These are phyloP conservation scores for Leucophenga montana DNA, from an alignment of 2,888 invertebrate genomes.

Conservation along the genomic window DNA sequence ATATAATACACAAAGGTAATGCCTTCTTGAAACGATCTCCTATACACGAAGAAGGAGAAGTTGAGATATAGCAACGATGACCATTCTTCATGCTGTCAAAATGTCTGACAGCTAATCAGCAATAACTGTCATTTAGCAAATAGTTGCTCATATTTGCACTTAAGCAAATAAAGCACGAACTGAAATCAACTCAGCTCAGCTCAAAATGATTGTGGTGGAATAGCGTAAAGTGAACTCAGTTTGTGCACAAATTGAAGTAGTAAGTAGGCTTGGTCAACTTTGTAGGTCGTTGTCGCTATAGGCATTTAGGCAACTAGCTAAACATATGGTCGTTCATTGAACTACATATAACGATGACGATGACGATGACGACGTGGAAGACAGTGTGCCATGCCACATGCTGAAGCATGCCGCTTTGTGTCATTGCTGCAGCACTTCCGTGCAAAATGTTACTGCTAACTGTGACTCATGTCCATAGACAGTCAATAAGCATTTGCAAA, in stretches of 20 bases:
- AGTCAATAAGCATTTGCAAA: constrained; percentile 64
- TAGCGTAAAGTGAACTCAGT: background rate
- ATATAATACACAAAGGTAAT: background rate
- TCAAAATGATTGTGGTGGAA: background rate
- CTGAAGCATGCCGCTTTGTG: background rate
- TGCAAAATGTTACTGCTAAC: constrained; percentile 46
- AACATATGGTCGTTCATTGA: background rate
- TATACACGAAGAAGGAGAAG: too few species aligned
- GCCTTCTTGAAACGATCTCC: too few species aligned
- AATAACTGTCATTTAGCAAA: constrained; percentile 68
- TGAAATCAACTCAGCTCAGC: background rate
- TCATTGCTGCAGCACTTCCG: constrained; percentile 10
- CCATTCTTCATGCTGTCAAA: constrained; percentile 65
- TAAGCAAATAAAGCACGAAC: constrained; percentile 58
- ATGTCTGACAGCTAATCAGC: constrained; percentile 69
- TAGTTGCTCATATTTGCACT: constrained; percentile 68
- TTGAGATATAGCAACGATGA: constrained; percentile 41
- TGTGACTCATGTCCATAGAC: constrained; percentile 67
- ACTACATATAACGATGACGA: background rate
- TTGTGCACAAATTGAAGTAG: too few species aligned
- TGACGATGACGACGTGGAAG: background rate
- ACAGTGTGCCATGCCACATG: background rate
- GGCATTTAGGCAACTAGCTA: too few species aligned
- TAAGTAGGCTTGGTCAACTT: background rate
- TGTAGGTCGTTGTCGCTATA: too few species aligned